Evolutionary conservation across 2,113 vertebrate genomes (phyloP).

Genomic region (Tragulus kanchil): DNA sequence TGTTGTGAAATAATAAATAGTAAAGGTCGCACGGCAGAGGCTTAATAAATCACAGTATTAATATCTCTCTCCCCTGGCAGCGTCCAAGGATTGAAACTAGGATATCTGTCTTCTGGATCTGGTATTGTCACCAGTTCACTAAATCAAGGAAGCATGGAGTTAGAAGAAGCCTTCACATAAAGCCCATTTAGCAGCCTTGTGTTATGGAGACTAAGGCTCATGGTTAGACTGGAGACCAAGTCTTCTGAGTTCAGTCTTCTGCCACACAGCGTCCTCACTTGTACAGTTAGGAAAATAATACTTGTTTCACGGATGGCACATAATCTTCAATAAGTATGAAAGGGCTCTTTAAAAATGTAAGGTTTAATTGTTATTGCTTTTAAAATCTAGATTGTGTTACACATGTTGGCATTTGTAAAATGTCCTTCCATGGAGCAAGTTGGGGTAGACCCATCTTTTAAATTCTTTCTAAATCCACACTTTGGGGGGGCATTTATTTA

Average conservation of each 20-base stretch:
- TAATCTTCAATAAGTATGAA: not conserved
- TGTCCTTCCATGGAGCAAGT: not conserved
- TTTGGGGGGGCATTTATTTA: not conserved
- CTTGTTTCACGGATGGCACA: not conserved
- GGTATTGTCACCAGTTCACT: not conserved
- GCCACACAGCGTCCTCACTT: not conserved
- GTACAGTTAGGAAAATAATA: not conserved
- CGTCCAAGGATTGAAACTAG: not conserved
- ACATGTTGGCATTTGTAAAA: not conserved
- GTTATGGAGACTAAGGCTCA: not conserved
- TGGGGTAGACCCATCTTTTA: not conserved
- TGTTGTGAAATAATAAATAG: conserved; percentile 14
- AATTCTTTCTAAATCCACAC: conserved; percentile 13
- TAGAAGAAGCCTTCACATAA: not conserved
- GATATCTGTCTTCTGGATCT: not conserved
- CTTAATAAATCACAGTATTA: not conserved
- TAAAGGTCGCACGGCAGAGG: not conserved
- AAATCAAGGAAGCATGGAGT: not conserved
- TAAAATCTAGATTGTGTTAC: not conserved
- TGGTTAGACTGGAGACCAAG: not conserved
- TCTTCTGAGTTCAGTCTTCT: not conserved
- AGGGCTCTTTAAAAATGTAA: not conserved
- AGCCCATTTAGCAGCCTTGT: not conserved
- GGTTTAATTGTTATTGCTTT: not conserved
- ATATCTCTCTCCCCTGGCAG: not conserved